phyloP scores from a whole-genome alignment of 2,113 vertebrate species.

The Archilochus colubris region DNA sequence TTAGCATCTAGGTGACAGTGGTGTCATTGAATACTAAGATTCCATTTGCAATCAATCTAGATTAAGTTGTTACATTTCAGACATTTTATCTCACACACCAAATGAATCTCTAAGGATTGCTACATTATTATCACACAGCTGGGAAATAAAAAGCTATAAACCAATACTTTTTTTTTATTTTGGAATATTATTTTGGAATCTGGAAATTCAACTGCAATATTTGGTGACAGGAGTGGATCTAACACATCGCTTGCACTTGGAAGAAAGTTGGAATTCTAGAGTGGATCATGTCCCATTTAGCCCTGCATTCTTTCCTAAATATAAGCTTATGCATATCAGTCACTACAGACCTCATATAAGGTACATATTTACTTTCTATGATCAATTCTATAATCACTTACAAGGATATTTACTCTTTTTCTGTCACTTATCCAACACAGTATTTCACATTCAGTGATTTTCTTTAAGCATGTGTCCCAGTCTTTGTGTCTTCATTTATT shows the following conservation, averaged over 20 bases:
- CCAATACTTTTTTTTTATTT: neutral
- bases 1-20: neutral
- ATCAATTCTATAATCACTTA: neutral
- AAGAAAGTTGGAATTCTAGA: neutral
- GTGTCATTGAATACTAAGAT: neutral
- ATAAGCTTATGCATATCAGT: accelerated
- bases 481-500: neutral
- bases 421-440: neutral
- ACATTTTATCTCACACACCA: neutral
- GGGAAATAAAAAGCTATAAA: neutral
- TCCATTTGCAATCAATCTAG: neutral
- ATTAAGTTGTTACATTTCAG: neutral
- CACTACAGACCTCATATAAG: accelerated
- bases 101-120: neutral
- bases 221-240: neutral
- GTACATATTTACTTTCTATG: neutral
- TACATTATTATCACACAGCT: neutral
- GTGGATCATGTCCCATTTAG: neutral
- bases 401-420: neutral
- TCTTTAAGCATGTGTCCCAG: neutral
- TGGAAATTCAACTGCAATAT: neutral
- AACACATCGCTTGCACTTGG: neutral
- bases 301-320: neutral
- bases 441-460: neutral
- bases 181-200: neutral